Percentiles rank a stretch among this genome's conserved stretches.
Evolutionary conservation across 1,140 invertebrate species (phyloP).

Genomic region (Bursaphelenchus mucronatus): DNA sequence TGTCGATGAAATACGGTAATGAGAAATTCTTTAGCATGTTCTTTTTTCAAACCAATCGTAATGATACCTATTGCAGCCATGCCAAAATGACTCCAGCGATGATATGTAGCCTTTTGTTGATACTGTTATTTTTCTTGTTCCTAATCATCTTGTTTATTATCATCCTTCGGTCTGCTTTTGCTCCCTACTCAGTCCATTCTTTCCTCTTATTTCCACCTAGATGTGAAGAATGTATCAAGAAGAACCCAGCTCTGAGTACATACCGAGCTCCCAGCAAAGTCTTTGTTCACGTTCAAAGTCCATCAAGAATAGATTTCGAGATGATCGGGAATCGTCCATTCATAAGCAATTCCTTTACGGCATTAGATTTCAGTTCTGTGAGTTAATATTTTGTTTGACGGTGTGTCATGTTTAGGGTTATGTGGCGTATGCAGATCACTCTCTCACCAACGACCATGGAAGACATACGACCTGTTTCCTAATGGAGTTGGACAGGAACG

Average conservation of each 20-base stretch:
- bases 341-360: slow-evolving; percentile 60
- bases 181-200: slow-evolving; percentile 25
- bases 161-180: slow-evolving; percentile 25
- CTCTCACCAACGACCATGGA: slow-evolving; percentile 51
- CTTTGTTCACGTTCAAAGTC: slow-evolving; percentile 45
- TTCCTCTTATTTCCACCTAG: slow-evolving; percentile 53
- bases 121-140: slow-evolving; percentile 24
- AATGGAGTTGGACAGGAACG: slow-evolving; percentile 51
- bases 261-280: slow-evolving; percentile 45
- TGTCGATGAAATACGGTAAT: no score
- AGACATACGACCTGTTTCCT: slow-evolving; percentile 54
- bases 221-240: slow-evolving; percentile 55
- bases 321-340: slow-evolving; percentile 55
- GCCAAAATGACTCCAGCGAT: slow-evolving; percentile 47
- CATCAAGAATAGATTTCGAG: slow-evolving; percentile 53
- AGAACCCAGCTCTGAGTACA: slow-evolving; percentile 43
- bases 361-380: slow-evolving; percentile 57
- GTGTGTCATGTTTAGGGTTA: slow-evolving; percentile 46
- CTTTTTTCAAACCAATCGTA: slow-evolving; percentile 10
- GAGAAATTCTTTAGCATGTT: no score
- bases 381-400: neutral
- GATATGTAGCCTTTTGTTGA: slow-evolving; percentile 38
- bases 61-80: slow-evolving; percentile 34
- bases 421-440: slow-evolving; percentile 56
- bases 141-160: slow-evolving; percentile 26